Percentiles rank a stretch among this genome's conserved stretches.
Conservation (phyloP, 2,888 invertebrate species). For the Drosophila cracens region DNA sequence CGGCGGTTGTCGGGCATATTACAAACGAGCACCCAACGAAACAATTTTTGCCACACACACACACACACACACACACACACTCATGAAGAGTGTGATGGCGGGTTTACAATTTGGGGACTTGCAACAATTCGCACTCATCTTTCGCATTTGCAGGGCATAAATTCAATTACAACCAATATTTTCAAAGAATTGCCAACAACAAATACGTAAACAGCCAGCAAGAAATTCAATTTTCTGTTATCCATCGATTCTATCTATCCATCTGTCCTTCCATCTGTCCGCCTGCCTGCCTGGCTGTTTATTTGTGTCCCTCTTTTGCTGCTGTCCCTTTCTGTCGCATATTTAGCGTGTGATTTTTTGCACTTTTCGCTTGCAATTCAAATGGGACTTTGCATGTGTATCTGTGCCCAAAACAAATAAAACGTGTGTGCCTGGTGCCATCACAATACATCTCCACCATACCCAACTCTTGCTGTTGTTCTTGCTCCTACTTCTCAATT, state of each 20-base stretch:
- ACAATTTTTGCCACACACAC: conserved; percentile 12
- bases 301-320: conserved; percentile 8
- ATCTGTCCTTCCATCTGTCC: conserved; percentile 11
- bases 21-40: conserved; percentile 29
- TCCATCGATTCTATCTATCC: conserved; percentile 49
- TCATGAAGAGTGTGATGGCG: background rate
- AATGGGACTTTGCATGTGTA: conserved; percentile 32
- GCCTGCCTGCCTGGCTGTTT: background rate
- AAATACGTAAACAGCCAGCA: conserved; percentile 25
- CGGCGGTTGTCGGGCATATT: conserved; percentile 10
- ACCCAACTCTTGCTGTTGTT: background rate
- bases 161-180: conserved; percentile 73
- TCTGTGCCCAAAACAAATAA: conserved; percentile 56
- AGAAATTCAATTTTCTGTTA: conserved; percentile 66
- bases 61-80: background rate
- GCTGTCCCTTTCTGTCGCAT: conserved; percentile 17
- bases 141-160: conserved; percentile 56
- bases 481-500: background rate
- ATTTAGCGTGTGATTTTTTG: conserved; percentile 66
- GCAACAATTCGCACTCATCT: conserved; percentile 51
- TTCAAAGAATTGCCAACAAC: conserved; percentile 50
- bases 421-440: conserved; percentile 39
- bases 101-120: conserved; percentile 21
- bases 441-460: conserved; percentile 27
- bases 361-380: conserved; percentile 62